Evolutionary conservation across 1,140 invertebrate species (phyloP).

Genomic region (Gyrodactylus salaris): DNA sequence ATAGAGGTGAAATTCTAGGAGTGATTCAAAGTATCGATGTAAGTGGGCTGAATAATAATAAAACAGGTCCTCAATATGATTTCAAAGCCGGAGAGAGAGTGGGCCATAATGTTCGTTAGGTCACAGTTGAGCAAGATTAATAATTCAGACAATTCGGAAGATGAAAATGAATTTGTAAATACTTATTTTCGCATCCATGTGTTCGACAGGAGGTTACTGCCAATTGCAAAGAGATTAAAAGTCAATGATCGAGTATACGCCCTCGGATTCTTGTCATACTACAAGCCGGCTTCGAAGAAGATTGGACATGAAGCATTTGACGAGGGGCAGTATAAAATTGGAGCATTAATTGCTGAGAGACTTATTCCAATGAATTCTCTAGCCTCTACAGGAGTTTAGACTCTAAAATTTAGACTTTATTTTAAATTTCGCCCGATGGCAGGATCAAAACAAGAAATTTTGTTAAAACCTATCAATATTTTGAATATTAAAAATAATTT

Average conservation of each 20-base stretch:
- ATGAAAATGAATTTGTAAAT: background rate
- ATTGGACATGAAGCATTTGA: background rate
- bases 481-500: background rate
- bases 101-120: background rate
- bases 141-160: background rate
- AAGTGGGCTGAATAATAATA: no score
- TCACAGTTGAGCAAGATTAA: background rate
- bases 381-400: no score
- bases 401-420: background rate
- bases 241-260: background rate
- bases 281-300: background rate
- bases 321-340: no score
- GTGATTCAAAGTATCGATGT: background rate
- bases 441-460: no score
- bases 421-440: background rate
- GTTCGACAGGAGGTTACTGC: background rate
- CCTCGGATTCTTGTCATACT: background rate
- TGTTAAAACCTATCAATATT: no score
- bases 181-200: background rate
- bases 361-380: background rate
- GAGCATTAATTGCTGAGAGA: background rate
- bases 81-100: background rate
- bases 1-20: background rate
- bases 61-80: background rate
- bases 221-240: background rate